Evolutionary conservation across 1,140 invertebrate species (phyloP).

Genomic region (Tyrophagus putrescentiae): DNA sequence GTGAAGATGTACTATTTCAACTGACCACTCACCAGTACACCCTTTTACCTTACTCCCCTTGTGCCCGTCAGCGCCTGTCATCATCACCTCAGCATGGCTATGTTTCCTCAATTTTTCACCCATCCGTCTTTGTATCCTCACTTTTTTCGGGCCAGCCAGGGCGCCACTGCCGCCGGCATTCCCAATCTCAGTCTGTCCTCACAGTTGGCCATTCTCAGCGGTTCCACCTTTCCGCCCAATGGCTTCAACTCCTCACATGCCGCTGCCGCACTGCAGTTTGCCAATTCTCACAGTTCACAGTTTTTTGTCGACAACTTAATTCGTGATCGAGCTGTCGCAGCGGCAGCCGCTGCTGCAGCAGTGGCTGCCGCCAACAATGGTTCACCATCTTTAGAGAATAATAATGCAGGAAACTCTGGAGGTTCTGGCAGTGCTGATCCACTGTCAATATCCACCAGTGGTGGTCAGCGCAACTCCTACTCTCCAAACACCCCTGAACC

Average conservation of each 20-base stretch:
- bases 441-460: background rate
- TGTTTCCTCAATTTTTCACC: conserved; percentile 19
- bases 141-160: conserved; percentile 1
- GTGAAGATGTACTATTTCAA: too few species aligned
- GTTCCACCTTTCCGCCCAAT: background rate
- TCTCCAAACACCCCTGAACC: background rate
- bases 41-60: background rate
- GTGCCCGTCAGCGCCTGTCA: background rate
- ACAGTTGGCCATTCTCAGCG: conserved; percentile 9
- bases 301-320: conserved; percentile 14
- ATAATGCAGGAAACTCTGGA: too few species aligned
- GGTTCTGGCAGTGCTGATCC: background rate
- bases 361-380: background rate
- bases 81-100: conserved; percentile 1
- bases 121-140: conserved; percentile 10
- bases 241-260: background rate
- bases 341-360: conserved; percentile 4
- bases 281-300: conserved; percentile 14
- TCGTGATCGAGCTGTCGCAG: conserved; percentile 17
- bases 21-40: too few species aligned
- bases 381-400: too few species aligned
- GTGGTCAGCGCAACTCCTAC: too few species aligned
- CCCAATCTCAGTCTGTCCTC: conserved; percentile 7
- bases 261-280: background rate
- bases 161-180: background rate